A percentile compares a stretch with the other conserved stretches of the same genome.
These are phyloP conservation scores for Sebastes dallii DNA, from an alignment of 2,797 vertebrate genomes.

Conservation along the genomic window DNA sequence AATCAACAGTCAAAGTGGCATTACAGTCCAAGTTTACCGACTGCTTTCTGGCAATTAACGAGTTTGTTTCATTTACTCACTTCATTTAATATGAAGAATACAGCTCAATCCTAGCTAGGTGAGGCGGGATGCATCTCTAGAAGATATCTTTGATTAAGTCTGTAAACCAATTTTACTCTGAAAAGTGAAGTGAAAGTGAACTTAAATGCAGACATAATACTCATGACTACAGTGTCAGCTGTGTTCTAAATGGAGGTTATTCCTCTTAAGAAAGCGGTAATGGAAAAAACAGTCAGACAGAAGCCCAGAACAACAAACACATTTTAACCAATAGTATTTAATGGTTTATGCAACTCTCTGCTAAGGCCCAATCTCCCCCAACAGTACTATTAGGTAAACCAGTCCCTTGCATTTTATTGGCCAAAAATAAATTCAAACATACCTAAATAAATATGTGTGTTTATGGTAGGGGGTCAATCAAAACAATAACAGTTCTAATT, in stretches of 20 bases:
- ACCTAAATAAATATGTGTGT: conserved; percentile 86
- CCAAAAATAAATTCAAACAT: conserved; percentile 83
- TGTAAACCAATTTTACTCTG: neutral
- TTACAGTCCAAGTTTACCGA: neutral
- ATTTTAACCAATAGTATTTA: conserved; percentile 88
- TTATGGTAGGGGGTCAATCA: conserved; percentile 60
- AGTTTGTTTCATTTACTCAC: neutral
- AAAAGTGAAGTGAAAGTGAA: neutral
- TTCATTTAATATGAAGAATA: neutral
- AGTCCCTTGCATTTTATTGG: conserved; percentile 80
- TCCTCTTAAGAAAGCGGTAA: neutral
- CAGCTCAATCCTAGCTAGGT: neutral
- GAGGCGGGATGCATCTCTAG: neutral
- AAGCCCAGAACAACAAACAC: conserved; percentile 50
- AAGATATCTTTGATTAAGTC: neutral
- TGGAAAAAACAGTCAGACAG: conserved; percentile 14
- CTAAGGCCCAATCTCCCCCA: conserved; percentile 78
- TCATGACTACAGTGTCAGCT: neutral
- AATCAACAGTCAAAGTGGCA: neutral
- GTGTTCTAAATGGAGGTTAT: neutral
- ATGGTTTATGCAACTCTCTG: conserved; percentile 85
- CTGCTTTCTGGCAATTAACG: neutral
- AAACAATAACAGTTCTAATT: conserved; percentile 70
- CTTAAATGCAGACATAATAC: neutral
- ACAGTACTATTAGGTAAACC: conserved; percentile 79